Conservation (phyloP, 2,797 vertebrate species). For the Hoplostethus mediterraneus region DNA sequence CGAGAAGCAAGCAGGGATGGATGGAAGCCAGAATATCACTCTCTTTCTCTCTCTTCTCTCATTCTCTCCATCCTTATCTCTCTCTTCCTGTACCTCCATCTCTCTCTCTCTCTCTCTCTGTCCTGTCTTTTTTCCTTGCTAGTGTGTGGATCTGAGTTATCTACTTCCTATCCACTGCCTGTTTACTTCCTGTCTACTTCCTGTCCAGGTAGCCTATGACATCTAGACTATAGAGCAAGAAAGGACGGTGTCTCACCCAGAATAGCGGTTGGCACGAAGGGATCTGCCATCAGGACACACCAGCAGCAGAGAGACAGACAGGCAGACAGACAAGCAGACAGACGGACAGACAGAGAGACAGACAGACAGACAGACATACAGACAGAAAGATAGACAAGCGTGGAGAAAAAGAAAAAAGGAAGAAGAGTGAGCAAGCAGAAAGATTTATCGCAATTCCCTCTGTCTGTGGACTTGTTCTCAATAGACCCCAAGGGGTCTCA, state of each 20-base stretch:
- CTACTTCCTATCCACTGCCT: too few species aligned
- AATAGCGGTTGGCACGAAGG: constrained; percentile 96
- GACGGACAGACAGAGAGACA: not conserved
- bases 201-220: constrained; percentile 9
- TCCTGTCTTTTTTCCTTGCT: not conserved
- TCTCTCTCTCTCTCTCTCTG: constrained; percentile 7
- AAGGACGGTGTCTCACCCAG: constrained; percentile 92
- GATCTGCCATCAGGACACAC: constrained; percentile 82
- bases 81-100: constrained; percentile 4
- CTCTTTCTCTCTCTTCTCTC: constrained; percentile 53
- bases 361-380: too few species aligned
- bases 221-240: constrained; percentile 46
- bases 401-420: not conserved
- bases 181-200: constrained; percentile 23
- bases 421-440: not conserved
- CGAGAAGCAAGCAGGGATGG: constrained; percentile 79
- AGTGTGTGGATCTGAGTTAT: too few species aligned
- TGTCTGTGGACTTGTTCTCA: too few species aligned
- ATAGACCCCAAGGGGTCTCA: too few species aligned
- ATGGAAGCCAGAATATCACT: constrained; percentile 70
- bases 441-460: not conserved
- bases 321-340: not conserved
- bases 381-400: not conserved
- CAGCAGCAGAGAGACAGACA: constrained; percentile 48
- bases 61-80: constrained; percentile 52